A percentile compares a stretch with the other conserved stretches of the same genome.
These are phyloP conservation scores for Myotis myotis DNA, from an alignment of 2,797 vertebrate species.

Conservation along the genomic window DNA sequence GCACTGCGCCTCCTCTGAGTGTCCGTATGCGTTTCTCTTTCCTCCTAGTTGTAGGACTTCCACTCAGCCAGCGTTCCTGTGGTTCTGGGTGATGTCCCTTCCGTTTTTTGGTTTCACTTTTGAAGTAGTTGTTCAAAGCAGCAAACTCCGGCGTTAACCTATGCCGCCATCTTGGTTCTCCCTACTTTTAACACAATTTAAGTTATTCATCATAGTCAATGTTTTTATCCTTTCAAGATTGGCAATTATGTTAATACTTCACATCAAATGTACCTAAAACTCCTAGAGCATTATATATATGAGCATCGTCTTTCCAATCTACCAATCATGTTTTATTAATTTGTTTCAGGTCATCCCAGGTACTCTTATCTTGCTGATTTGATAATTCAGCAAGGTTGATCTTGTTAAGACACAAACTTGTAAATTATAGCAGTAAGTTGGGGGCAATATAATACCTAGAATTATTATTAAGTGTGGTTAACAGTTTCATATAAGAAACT, in stretches of 20 bases:
- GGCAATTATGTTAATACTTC: neutral
- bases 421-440: neutral
- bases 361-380: neutral
- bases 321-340: neutral
- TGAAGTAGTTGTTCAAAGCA: no score
- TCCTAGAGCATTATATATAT: neutral
- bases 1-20: no score
- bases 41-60: no score
- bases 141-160: no score
- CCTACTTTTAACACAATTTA: neutral
- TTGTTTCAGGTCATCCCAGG: neutral
- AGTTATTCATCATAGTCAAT: neutral
- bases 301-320: neutral
- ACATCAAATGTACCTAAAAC: neutral
- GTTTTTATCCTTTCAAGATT: neutral
- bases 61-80: no score
- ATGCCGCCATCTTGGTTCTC: no score
- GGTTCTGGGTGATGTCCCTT: no score
- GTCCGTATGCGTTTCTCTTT: no score
- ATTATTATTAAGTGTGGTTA: neutral
- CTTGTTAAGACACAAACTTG: neutral
- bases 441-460: neutral
- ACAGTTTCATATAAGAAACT: neutral
- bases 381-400: neutral
- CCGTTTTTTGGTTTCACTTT: no score